phyloP scores from a whole-genome alignment of 2,797 vertebrate genomes.

The Macrochelys suwanniensis region DNA sequence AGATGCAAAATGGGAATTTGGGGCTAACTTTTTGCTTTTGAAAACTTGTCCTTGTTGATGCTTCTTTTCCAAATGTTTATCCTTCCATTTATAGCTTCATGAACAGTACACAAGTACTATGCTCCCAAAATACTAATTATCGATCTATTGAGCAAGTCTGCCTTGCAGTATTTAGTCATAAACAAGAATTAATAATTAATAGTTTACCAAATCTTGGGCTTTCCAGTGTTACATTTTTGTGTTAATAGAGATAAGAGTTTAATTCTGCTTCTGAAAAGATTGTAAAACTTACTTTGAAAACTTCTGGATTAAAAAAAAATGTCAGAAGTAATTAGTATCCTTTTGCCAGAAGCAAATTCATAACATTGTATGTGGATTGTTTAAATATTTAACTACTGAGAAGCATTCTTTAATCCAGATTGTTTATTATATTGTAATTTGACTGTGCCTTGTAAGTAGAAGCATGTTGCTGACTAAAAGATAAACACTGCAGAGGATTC shows the following conservation, averaged over 20 bases:
- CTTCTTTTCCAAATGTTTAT: neutral
- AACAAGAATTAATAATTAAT: neutral
- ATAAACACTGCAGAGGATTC: neutral
- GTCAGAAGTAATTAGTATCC: neutral
- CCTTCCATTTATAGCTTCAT: neutral
- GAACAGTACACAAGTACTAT: neutral
- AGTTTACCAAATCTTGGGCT: neutral
- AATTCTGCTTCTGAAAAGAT: neutral
- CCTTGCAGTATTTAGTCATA: neutral
- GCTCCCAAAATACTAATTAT: neutral
- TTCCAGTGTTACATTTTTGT: neutral
- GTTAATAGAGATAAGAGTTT: neutral
- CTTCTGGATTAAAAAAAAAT: neutral
- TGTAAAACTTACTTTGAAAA: neutral
- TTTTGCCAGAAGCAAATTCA: neutral
- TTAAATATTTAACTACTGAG: neutral
- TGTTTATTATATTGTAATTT: neutral
- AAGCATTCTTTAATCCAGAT: conserved; percentile 18
- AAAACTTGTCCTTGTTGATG: neutral
- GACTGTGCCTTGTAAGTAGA: neutral
- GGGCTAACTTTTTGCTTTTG: neutral
- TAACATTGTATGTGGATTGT: conserved; percentile 19
- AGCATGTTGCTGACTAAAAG: neutral
- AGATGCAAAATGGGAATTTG: neutral
- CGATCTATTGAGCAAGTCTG: neutral